Conservation (phyloP, 2,888 invertebrate species). For the Eupithecia inturbata region DNA sequence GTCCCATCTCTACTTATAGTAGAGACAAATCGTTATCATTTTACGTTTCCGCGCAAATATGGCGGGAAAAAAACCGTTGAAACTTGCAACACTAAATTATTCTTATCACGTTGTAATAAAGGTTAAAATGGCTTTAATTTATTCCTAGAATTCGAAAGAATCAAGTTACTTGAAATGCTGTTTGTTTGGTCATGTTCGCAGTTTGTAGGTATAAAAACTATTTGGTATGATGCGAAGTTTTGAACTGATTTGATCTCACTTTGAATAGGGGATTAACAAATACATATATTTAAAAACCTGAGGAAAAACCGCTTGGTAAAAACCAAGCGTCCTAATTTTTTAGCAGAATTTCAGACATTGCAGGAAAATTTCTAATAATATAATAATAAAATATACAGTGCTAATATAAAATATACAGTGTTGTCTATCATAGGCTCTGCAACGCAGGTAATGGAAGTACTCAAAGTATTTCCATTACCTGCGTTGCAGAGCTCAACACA, state of each 20-base stretch:
- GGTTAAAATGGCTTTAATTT: constrained; percentile 37
- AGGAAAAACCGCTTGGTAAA: too few relatives aligned
- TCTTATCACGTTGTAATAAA: constrained; percentile 44
- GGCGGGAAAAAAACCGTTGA: constrained; percentile 35
- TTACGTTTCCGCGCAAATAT: constrained; percentile 59
- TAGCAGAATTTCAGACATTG: too few relatives aligned
- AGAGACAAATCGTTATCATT: constrained; percentile 59
- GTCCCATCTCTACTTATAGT: constrained; percentile 57
- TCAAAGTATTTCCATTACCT: too few relatives aligned
- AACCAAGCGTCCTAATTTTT: too few relatives aligned
- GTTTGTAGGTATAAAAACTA: not conserved
- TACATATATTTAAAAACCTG: not conserved
- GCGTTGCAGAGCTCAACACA: too few relatives aligned
- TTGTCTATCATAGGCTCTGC: too few relatives aligned
- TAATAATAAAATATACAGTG: too few relatives aligned
- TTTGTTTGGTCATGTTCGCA: not conserved
- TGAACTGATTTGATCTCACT: not conserved
- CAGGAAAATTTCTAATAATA: too few relatives aligned
- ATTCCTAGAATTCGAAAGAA: not conserved
- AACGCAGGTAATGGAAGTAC: too few relatives aligned
- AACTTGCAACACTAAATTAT: constrained; percentile 32
- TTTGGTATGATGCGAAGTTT: too few relatives aligned
- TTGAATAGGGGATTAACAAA: not conserved
- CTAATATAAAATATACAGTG: too few relatives aligned
- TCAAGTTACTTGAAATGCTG: not conserved